These are phyloP conservation scores for Mesoclemmys tuberculata DNA, from an alignment of 2,113 vertebrate genomes.

Conservation along the genomic window DNA sequence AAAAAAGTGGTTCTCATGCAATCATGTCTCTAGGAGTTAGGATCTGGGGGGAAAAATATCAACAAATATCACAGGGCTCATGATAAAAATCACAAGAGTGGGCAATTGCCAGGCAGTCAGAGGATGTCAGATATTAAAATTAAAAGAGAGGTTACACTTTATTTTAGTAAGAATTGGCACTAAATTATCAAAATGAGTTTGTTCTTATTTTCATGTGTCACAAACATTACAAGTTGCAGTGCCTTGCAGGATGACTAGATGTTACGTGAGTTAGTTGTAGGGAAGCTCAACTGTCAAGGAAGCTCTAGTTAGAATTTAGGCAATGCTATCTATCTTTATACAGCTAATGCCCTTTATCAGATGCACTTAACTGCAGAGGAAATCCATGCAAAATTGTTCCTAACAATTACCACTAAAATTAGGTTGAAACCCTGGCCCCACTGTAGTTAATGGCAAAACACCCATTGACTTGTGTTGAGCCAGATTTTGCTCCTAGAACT, in stretches of 20 bases:
- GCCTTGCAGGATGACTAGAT: constrained; percentile 57
- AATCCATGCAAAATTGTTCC: not conserved
- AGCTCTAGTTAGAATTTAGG: rapidly evolving
- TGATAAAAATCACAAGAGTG: not conserved
- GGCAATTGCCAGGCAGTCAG: not conserved
- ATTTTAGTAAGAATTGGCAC: not conserved
- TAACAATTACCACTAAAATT: not conserved
- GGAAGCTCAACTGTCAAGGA: not conserved
- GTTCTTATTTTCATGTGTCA: not conserved
- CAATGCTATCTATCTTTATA: not conserved
- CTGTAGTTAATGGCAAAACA: not conserved
- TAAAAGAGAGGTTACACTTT: not conserved
- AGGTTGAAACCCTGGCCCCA: not conserved
- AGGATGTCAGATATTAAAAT: not conserved
- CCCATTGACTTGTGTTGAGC: not conserved
- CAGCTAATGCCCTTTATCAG: not conserved
- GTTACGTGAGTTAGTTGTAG: constrained; percentile 46
- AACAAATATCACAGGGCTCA: not conserved
- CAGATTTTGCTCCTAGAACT: not conserved
- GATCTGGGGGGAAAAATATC: not conserved
- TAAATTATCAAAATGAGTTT: not conserved
- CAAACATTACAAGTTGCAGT: constrained; percentile 40
- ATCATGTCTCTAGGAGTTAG: not conserved
- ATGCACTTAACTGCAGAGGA: not conserved
- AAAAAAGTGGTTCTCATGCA: not conserved